Evolutionary conservation across 2,797 vertebrate species (phyloP).

Genomic region (Scolopax rusticola): DNA sequence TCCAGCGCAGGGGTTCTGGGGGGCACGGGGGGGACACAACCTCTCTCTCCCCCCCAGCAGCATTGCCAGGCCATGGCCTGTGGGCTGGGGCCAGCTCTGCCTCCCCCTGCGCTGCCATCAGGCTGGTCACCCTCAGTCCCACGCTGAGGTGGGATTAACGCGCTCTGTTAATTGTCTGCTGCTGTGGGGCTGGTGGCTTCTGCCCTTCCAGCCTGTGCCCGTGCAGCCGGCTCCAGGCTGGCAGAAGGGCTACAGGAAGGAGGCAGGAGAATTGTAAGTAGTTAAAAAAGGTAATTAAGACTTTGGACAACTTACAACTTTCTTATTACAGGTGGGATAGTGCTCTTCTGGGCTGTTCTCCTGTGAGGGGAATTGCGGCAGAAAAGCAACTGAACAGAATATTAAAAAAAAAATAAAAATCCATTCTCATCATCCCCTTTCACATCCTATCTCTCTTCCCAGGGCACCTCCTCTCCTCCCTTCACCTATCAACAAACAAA

Average conservation of each 20-base stretch:
- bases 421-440: constrained; percentile 29
- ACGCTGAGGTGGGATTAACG: not conserved
- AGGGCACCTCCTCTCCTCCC: not conserved
- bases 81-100: not conserved
- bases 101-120: not conserved
- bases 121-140: not conserved
- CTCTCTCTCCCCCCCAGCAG: not conserved
- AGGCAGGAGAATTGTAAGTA: not conserved
- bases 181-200: not conserved
- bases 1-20: accelerated
- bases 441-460: not conserved
- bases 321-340: not conserved
- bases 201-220: not conserved
- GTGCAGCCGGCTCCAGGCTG: not conserved
- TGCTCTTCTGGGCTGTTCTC: not conserved
- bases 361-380: not conserved
- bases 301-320: not conserved
- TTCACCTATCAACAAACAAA: not conserved
- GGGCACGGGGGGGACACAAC: not conserved
- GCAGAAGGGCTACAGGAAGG: not conserved
- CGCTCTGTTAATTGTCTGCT: accelerated
- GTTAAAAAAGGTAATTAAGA: not conserved
- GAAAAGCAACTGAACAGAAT: not conserved
- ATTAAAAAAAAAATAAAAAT: not conserved
- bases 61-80: accelerated